Conservation (phyloP, 2,113 vertebrate species). For the Regulus satrapa region DNA sequence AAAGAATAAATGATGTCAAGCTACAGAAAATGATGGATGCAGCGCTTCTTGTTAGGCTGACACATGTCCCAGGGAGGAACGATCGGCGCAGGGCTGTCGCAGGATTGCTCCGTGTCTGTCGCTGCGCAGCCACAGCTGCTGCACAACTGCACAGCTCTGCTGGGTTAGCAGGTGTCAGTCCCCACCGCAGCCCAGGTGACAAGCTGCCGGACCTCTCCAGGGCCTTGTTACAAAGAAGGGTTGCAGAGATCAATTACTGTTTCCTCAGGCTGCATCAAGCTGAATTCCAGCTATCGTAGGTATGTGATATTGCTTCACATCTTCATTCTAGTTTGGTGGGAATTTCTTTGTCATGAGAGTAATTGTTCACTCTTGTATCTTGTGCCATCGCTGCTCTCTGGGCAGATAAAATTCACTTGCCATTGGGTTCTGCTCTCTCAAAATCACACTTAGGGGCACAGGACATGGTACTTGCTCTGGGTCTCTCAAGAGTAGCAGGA, state of each 20-base stretch:
- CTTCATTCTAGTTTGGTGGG: neutral
- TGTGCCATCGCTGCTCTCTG: neutral
- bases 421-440: neutral
- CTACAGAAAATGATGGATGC: neutral
- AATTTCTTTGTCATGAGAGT: neutral
- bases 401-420: neutral
- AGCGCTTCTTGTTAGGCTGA: neutral
- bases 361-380: neutral
- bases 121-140: neutral
- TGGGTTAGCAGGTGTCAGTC: neutral
- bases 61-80: neutral
- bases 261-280: neutral
- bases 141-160: neutral
- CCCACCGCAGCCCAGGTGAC: neutral
- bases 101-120: neutral
- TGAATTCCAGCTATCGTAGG: neutral
- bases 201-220: neutral
- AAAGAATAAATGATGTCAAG: constrained; percentile 41
- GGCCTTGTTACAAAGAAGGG: neutral
- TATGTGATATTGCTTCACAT: neutral
- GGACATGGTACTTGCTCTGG: neutral
- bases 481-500: neutral
- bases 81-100: neutral
- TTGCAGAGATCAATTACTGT: neutral
- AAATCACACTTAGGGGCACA: no score